phyloP scores from a whole-genome alignment of 2,888 invertebrate genomes.

The Anorthoa munda region DNA sequence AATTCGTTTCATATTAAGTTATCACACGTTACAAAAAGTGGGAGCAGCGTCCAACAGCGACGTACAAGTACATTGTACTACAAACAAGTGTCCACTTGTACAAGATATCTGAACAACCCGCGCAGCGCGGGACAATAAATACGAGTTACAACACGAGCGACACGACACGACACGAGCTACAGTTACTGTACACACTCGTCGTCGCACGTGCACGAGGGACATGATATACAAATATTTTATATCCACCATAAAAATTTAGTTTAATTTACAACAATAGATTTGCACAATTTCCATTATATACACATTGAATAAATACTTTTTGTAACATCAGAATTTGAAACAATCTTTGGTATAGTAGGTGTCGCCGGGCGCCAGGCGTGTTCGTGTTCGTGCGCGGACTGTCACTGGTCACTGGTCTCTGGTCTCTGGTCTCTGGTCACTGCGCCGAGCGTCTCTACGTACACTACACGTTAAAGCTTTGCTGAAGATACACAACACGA shows the following conservation, averaged over 20 bases:
- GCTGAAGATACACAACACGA: slow-evolving; percentile 77
- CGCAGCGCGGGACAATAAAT: slow-evolving; percentile 24
- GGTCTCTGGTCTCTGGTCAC: slow-evolving; percentile 40
- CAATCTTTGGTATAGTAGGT: slow-evolving; percentile 78
- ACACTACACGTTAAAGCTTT: slow-evolving; percentile 88
- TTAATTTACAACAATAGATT: slow-evolving; percentile 66
- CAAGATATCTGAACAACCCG: slow-evolving; percentile 22
- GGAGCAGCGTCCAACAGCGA: slow-evolving; percentile 49
- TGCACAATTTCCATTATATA: slow-evolving; percentile 68
- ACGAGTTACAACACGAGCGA: slow-evolving; percentile 32
- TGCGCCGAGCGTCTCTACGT: slow-evolving; percentile 12
- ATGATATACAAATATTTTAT: slow-evolving; percentile 66
- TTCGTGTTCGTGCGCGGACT: slow-evolving; percentile 21
- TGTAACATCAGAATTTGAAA: slow-evolving; percentile 74
- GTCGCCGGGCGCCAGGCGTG: slow-evolving; percentile 47
- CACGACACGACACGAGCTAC: background rate
- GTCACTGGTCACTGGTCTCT: slow-evolving; percentile 17
- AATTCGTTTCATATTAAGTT: slow-evolving; percentile 69
- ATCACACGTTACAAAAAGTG: slow-evolving; percentile 68
- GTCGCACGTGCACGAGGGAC: slow-evolving; percentile 15
- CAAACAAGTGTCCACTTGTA: slow-evolving; percentile 43
- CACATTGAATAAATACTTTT: slow-evolving; percentile 72
- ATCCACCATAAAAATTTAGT: slow-evolving; percentile 63
- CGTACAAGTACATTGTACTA: slow-evolving; percentile 53
- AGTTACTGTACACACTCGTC: background rate